Evolutionary conservation across 1,140 invertebrate genomes (phyloP), one percentile per base, ranked within the genome.

Genomic region (Penaeus indicus): DNA sequence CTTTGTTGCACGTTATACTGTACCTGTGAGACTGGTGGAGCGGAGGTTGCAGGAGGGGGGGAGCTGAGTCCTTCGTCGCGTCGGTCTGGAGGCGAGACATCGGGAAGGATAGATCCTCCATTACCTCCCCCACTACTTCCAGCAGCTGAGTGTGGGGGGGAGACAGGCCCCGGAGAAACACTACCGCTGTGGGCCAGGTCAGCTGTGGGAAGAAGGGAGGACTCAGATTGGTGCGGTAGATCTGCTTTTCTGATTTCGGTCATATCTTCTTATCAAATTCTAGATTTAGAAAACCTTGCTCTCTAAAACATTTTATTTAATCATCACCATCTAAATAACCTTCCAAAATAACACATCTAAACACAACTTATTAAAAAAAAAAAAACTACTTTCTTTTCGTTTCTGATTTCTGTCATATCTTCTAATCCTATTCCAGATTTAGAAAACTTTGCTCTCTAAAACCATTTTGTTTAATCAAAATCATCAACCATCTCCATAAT

Each of bases 51-150:
- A 10, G 89, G 86, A 86, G 86, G 85, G 42, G 89, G 86, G 63
- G 90, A 88, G 88, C 90, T 88, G 78, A 90, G 94, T 93, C 98
- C 97, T 95, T 98, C 97, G 93, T 97, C 96, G 91, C 96, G 95
- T 93, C 98, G 97, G 88, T 96, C 95, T 92, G 98, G 87, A 16
- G 87, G 87, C 1, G 87, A 88, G 72, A 88, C 87, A 22, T 88
- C 87, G 13, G 97, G 94, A 97, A 97, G 93, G 97, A 97, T 93
- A 97, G 96, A 93, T 97, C 97, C 61, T 95, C 96, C 93, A 97
- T 97, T 93, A 95, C 96, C 91, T 95, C 94, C 91, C 95, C 94
- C 83, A 92, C 91, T 93, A 91, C 86, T 92, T 91, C 84, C 92
- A 81, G 63, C 92, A 92, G 91, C 94, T 94, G 54, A 94, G 94